Percentiles rank a stretch among this genome's conserved stretches.
These are phyloP conservation scores for Carassius auratus DNA, from an alignment of 2,113 vertebrate genomes.

Conservation along the genomic window DNA sequence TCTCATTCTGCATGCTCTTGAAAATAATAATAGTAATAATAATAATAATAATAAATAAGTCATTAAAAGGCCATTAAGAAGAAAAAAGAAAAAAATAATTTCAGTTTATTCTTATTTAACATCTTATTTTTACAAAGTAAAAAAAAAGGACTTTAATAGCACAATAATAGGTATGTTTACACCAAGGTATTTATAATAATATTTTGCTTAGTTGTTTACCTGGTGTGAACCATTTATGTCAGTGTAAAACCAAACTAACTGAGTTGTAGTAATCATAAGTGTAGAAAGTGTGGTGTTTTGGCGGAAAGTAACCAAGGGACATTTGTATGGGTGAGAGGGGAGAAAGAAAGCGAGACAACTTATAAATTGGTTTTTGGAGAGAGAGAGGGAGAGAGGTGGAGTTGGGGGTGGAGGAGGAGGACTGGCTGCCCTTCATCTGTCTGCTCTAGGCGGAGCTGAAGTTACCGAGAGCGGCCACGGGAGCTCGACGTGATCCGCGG, in stretches of 20 bases:
- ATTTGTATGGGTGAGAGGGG: neutral
- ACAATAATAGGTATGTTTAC: too few relatives aligned
- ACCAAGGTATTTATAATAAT: too few relatives aligned
- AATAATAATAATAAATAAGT: too few relatives aligned
- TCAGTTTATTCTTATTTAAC: neutral
- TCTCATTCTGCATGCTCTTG: too few relatives aligned
- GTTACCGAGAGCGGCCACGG: constrained; percentile 22
- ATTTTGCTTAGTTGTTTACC: too few relatives aligned
- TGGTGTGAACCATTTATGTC: neutral
- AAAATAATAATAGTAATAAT: too few relatives aligned
- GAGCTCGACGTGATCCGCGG: constrained; percentile 17
- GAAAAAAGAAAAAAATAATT: too few relatives aligned
- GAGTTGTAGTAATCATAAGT: neutral
- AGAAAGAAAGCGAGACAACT: neutral
- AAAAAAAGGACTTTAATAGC: too few relatives aligned
- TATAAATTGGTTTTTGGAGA: neutral
- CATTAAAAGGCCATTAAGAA: neutral
- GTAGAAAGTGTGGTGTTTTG: neutral
- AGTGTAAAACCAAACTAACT: neutral
- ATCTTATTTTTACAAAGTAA: neutral
- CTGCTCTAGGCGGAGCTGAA: constrained; percentile 36
- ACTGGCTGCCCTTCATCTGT: constrained; percentile 33
- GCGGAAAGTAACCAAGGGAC: neutral
- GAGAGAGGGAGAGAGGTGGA: neutral
- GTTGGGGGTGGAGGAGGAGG: neutral